Evolutionary conservation across 2,797 vertebrate genomes (phyloP).

Genomic region (Chaetophractus vellerosus): DNA sequence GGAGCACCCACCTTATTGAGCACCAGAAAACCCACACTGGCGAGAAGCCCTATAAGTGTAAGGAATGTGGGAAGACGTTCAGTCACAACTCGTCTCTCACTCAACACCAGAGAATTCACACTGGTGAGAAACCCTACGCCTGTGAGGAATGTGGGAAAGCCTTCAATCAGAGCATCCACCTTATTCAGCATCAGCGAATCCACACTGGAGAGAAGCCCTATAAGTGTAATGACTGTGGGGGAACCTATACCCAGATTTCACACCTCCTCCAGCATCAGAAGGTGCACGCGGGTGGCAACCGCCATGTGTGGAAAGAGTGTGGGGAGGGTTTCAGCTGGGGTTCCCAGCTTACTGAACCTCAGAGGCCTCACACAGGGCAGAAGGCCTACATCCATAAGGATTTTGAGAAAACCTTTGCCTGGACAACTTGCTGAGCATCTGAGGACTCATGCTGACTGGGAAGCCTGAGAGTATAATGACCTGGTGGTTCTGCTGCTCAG

Average conservation of each 20-base stretch:
- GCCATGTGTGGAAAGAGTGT: not conserved
- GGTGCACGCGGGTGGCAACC: not conserved
- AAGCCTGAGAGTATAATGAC: not conserved
- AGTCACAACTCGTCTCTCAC: conserved; percentile 62
- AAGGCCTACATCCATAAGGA: fast-evolving
- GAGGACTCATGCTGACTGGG: not conserved
- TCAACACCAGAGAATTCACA: conserved; percentile 59
- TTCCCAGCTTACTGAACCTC: not conserved
- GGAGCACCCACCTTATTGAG: conserved; percentile 22
- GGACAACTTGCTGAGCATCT: not conserved
- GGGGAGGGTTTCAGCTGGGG: conserved; percentile 27
- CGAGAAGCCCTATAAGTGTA: conserved; percentile 16
- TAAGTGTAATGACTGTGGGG: conserved; percentile 52
- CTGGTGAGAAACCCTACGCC: conserved; percentile 17
- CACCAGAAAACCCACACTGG: conserved; percentile 44
- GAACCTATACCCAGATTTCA: conserved; percentile 42
- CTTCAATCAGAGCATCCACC: conserved; percentile 62
- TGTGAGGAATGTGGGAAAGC: conserved; percentile 54
- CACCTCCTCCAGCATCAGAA: conserved; percentile 64
- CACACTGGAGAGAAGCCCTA: conserved; percentile 67
- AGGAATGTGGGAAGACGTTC: conserved; percentile 45
- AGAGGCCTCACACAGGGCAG: not conserved
- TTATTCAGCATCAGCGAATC: conserved; percentile 54
- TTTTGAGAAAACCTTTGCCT: not conserved
- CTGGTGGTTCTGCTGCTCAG: not conserved